Percentiles rank a stretch among this genome's conserved stretches.
phyloP scores from a whole-genome alignment of 2,888 invertebrate species.

The Stenchaetothrips biformis region DNA sequence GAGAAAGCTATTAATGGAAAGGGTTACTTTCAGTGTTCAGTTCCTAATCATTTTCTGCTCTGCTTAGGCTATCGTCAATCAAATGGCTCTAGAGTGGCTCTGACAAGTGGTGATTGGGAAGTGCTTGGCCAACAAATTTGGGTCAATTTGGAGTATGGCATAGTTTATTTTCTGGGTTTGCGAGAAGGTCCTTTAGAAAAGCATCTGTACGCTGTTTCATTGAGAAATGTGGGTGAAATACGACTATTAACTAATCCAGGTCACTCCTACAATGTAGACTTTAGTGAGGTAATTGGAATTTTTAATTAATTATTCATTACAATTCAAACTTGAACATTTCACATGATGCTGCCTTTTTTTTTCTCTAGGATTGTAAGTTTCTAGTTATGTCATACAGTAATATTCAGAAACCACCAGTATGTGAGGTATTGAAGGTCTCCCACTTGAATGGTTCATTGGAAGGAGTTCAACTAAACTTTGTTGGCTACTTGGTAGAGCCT shows the following conservation, averaged over 20 bases:
- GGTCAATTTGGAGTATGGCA: slow-evolving; percentile 71
- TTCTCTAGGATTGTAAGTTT: slow-evolving; percentile 65
- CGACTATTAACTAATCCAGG: slow-evolving; percentile 75
- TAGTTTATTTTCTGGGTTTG: slow-evolving; percentile 88
- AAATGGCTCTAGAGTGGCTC: slow-evolving; percentile 53
- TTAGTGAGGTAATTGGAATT: slow-evolving; percentile 59
- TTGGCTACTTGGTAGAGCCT: slow-evolving; percentile 68
- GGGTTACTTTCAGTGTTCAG: no score
- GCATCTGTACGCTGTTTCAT: slow-evolving; percentile 81
- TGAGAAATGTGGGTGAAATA: slow-evolving; percentile 65
- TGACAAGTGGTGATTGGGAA: slow-evolving; percentile 93
- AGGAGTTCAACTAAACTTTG: slow-evolving; percentile 60
- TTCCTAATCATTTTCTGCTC: slow-evolving; percentile 8
- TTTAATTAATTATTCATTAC: neutral
- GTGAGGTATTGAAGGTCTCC: slow-evolving; percentile 60
- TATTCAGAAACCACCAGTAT: slow-evolving; percentile 70
- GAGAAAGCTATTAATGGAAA: neutral
- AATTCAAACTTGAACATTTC: neutral
- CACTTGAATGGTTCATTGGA: slow-evolving; percentile 65
- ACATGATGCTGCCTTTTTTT: slow-evolving; percentile 24
- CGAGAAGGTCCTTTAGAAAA: slow-evolving; percentile 88
- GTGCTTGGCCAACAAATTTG: slow-evolving; percentile 79
- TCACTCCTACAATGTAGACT: slow-evolving; percentile 77
- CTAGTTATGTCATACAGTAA: slow-evolving; percentile 81
- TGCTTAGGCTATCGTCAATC: slow-evolving; percentile 26